Base-by-base conservation (phyloP, 1,140 invertebrate species). In the Lepidurus apus region DNA sequence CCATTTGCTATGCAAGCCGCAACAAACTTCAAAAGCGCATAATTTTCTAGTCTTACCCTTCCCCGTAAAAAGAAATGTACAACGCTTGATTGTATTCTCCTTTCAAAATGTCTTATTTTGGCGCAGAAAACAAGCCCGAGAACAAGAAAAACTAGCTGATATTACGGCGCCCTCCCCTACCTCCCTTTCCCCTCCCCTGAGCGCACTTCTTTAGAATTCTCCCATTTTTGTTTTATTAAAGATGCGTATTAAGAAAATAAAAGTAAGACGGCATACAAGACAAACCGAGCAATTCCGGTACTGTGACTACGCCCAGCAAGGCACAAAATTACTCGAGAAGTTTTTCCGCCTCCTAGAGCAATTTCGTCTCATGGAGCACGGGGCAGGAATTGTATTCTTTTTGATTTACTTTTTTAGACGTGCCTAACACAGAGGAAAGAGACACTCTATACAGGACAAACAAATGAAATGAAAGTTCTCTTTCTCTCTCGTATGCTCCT, bases 301-400 rank as follows among this genome's bases (percentile, higher is more conserved):
- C 53, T 65, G 53, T 17, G 53, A 11, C 53, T 21, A 65, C 53
- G 53, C 53, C 53, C 53, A 65, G 8, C 53, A 65, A 65, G 53
- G 53, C 53, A 65, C n/a, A 65, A 17, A 65, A 65, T 21, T 65
- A 65, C 13, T 65, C 53, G 53, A 65, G 21, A 65, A 65, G 53
- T 65, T 65, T 21, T 65, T 65, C 53, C 53, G n/a, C 53, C 53
- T 65, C 21, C 53, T n/a, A 65, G 53, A 65, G 53, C n/a, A 65
- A 65, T 65, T 65, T 65, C 53, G 53, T 65, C 53, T 65, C 21
- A 65, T 65, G 13, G 53, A 65, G 53, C 53, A 65, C 21, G 13
- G 53, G 21, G 53, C 53, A 65, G 21, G 53, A 21, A 21, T 65
- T 21, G 13, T 65, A 65, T 65, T 65, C 53, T 65, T 65, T 65